A percentile compares a stretch with the other conserved stretches of the same genome.
Conservation (phyloP, 1,140 invertebrate genomes). For the Paraescarpia echinospica region DNA sequence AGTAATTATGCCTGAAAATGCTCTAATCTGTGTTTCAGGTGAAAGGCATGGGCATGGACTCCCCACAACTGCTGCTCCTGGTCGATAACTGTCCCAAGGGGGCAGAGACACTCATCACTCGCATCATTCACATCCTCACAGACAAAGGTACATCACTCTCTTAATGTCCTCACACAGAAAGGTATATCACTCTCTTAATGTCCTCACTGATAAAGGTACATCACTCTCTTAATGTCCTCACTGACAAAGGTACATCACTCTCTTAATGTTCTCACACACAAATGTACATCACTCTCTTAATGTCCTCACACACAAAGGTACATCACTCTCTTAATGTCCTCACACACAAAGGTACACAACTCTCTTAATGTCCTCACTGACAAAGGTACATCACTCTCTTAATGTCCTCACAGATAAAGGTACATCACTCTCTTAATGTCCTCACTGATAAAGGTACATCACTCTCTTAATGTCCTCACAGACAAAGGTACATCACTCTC, state of each 20-base stretch:
- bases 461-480: neutral
- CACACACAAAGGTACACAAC: neutral
- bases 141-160: constrained; percentile 71
- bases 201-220: neutral
- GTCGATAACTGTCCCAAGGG: constrained; percentile 94
- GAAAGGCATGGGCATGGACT: constrained; percentile 81
- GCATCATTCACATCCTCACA: constrained; percentile 89
- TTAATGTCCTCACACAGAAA: neutral
- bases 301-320: neutral
- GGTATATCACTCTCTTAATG: neutral
- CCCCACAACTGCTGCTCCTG: constrained; percentile 75
- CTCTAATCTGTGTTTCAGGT: constrained; percentile 55
- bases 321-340: neutral
- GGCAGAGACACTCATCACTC: constrained; percentile 84
- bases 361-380: neutral
- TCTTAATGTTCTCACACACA: neutral
- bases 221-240: neutral
- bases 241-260: neutral
- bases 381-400: neutral
- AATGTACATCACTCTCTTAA: neutral
- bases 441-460: neutral
- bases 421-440: neutral
- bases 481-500: neutral
- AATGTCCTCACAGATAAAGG: neutral
- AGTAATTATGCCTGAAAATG: neutral